Percentiles rank a stretch among this genome's conserved stretches.
phyloP scores from a whole-genome alignment of 2,113 vertebrate genomes.

The Rafetus swinhoei region DNA sequence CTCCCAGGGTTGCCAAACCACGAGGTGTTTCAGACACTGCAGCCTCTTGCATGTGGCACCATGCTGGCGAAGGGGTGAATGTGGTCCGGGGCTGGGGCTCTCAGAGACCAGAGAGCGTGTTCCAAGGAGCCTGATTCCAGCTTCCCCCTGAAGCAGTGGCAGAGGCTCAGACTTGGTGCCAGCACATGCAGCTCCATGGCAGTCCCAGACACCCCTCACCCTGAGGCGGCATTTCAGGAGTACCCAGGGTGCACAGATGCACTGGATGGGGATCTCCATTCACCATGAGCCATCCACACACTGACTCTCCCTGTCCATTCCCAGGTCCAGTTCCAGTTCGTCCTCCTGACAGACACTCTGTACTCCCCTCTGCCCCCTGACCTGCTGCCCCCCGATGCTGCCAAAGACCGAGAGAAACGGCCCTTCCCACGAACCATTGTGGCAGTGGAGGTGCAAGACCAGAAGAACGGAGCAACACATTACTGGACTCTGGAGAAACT shows the following conservation, averaged over 20 bases:
- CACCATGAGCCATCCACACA: not conserved
- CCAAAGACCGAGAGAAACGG: conserved; percentile 87
- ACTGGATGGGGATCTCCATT: fast-evolving
- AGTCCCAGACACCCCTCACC: not conserved
- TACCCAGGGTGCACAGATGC: too few relatives aligned
- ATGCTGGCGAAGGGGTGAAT: too few relatives aligned
- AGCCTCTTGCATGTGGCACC: not conserved
- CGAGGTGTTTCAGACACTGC: not conserved
- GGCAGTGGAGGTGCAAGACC: conserved; percentile 97
- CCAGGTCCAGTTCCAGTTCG: conserved; percentile 99
- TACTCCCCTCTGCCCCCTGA: conserved; percentile 96
- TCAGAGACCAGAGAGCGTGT: not conserved
- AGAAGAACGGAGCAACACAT: conserved; percentile 96
- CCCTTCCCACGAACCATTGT: conserved; percentile 95
- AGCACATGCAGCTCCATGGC: not conserved
- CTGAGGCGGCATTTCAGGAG: not conserved
- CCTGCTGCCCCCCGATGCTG: conserved; percentile 87
- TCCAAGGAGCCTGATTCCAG: not conserved
- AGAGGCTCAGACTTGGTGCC: not conserved
- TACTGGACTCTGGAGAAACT: conserved; percentile 98
- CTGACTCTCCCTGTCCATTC: not conserved
- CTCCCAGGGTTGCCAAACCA: not conserved
- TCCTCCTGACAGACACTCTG: conserved; percentile 94
- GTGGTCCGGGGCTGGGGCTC: not conserved
- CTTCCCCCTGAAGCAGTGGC: fast-evolving